Evolutionary conservation across 2,113 vertebrate species (phyloP).

Genomic region (Rissa tridactyla): DNA sequence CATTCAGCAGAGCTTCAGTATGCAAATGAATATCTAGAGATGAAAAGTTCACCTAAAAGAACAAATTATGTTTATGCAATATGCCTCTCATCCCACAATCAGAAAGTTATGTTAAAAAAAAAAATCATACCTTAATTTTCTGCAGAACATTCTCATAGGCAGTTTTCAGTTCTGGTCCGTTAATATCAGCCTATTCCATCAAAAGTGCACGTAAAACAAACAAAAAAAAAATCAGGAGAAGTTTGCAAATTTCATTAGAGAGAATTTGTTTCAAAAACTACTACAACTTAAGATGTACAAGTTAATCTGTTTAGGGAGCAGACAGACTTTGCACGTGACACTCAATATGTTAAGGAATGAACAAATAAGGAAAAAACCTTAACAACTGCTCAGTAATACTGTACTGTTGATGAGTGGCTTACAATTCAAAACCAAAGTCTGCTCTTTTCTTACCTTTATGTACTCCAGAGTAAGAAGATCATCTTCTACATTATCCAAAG

Average conservation of each 20-base stretch:
- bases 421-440: neutral
- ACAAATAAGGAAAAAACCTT: neutral
- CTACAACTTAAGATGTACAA: neutral
- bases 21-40: constrained; percentile 95
- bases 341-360: neutral
- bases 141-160: constrained; percentile 87
- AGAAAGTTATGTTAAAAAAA: neutral
- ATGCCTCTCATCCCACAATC: neutral
- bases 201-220: neutral
- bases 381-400: neutral
- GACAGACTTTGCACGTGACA: neutral
- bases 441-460: constrained; percentile 77
- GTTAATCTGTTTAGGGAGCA: neutral
- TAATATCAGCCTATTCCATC: constrained; percentile 83
- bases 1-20: constrained; percentile 89
- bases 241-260: neutral
- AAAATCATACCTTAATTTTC: constrained; percentile 84
- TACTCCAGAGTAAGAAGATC: constrained; percentile 92
- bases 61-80: constrained; percentile 65
- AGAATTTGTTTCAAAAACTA: neutral
- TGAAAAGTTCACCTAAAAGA: constrained; percentile 85
- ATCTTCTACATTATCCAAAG: constrained; percentile 89
- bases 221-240: neutral
- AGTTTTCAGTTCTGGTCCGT: constrained; percentile 83
- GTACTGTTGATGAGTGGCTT: neutral